phyloP scores from a whole-genome alignment of 2,113 vertebrate genomes.

The Phalacrocorax pelagicus region DNA sequence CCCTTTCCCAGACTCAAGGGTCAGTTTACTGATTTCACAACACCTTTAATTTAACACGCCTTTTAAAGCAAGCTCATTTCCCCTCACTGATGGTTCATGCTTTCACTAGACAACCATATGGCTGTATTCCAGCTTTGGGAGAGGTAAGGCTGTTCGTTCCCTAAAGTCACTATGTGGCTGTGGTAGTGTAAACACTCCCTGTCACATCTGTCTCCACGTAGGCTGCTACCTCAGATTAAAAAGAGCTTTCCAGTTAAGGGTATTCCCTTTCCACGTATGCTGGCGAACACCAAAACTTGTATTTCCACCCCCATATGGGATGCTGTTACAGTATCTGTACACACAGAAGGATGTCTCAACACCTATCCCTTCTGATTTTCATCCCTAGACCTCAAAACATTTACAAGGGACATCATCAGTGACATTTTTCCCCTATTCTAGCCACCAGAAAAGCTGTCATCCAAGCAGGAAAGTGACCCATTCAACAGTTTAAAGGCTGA shows the following conservation, averaged over 20 bases:
- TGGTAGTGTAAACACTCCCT: neutral
- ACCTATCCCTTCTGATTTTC: neutral
- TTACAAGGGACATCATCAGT: neutral
- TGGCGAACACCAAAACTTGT: neutral
- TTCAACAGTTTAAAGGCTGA: neutral
- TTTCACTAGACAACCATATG: neutral
- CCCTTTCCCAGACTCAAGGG: neutral
- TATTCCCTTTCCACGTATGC: neutral
- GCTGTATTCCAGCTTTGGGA: neutral
- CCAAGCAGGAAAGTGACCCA: neutral
- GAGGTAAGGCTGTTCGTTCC: neutral
- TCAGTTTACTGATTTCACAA: neutral
- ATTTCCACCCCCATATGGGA: neutral
- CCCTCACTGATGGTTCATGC: neutral
- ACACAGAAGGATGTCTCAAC: neutral
- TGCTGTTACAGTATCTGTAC: neutral
- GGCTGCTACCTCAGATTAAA: neutral
- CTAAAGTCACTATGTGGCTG: neutral
- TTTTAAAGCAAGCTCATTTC: neutral
- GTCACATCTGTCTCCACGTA: neutral
- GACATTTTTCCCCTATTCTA: neutral
- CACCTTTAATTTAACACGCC: neutral
- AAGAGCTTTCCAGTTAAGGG: neutral
- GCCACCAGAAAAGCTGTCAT: neutral
- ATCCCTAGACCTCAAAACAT: neutral